Evolutionary conservation across 2,888 invertebrate species (phyloP), one percentile per base, ranked within the genome.

Genomic region (Agrypnus murinus): DNA sequence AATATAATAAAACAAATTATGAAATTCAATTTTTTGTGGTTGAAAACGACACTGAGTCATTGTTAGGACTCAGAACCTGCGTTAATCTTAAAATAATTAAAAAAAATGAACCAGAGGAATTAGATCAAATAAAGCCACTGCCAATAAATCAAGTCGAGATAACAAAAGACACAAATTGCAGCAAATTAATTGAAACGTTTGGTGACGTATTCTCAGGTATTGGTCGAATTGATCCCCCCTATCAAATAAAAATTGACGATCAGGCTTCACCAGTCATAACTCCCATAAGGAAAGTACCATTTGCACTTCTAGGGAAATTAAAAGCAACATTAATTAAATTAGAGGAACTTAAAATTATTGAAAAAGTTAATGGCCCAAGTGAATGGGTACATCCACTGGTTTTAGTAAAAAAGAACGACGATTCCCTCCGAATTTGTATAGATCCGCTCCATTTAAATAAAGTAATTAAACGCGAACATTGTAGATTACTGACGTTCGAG

Each of bases 381-480:
- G 73, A 76, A 5, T 77, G 77, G 75, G 69, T 74, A 14, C 69
- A 73, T 55, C 65, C 75, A 31, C 53, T 71, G 9, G 75, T 73
- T 7, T 15, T 75, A 57, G 72, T 75, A 2, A 72, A 59, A 4
- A 76, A 77, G 68, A 17, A 25, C n/a, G 60, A 74, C 50, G 62
- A 40, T 9, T 59, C 50, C 3, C 43, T 76, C 38, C 60, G 76
- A 53, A 57, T 77, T 8, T 76, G 74, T 58, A 55, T 76, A 48
- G 76, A 75, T 46, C 74, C 74, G 0, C 17, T 40, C 25, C 45
- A 75, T 48, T 65, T 75, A 58, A 77, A 77, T 66, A 67, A 67
- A 68, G 65, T 53, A 9, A 71, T 74, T 17, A 71, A 67, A 67
- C 43, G 59, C 1, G 19, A 65, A n/a, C 46, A 69, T 40, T 50